Base-by-base conservation (phyloP, 2,797 vertebrate species). In the Austrolebias charrua region DNA sequence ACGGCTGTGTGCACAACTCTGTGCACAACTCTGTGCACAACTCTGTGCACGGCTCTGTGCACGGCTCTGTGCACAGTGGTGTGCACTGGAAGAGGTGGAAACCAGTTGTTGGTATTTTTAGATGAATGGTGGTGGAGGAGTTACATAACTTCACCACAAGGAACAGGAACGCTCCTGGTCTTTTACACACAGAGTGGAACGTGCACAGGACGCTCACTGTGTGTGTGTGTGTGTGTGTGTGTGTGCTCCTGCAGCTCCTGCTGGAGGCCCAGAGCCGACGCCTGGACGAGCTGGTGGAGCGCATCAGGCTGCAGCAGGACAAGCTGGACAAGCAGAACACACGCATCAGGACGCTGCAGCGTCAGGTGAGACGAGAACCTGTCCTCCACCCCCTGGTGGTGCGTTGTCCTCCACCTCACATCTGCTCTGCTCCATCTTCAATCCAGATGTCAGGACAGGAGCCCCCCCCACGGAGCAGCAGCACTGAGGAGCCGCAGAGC, bases 241-340 rank as follows among this genome's bases (percentile, higher is more conserved):
- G 70, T 54, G 0, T 54, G 64, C 48, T 24, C 18, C 71, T 55
- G 0, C 77, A 99, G 97, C 74, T 87, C 55, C 90, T 95, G 89
- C 82, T 99, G 86, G 94, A 94, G 46, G 88, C 90, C 0, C 97
- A 99, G 86, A 96, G 94, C 81, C 75, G 78, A 73, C 90, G 93
- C 40, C 96, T 98, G 0, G 94, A 96, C 50, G 95, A 95, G n/a
- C 92, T 99, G 45, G 80, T 95, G 79, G 95, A 94, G 68, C 93
- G 94, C 69, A 93, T 98, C 72, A 90, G 93, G 60, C 93, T 94
- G 56, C 97, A 99, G 60, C 97, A 98, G 71, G 94, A 94, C 68
- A 95, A 96, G 75, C 91, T 98, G 38, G 95, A 98, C 83, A 99
- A 99, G 74, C 97, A 98, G 79, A 96, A 94, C 14, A 69, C 95